These are phyloP conservation scores for Papilio aristodemus DNA, from an alignment of 1,140 invertebrate species.

Conservation along the genomic window DNA sequence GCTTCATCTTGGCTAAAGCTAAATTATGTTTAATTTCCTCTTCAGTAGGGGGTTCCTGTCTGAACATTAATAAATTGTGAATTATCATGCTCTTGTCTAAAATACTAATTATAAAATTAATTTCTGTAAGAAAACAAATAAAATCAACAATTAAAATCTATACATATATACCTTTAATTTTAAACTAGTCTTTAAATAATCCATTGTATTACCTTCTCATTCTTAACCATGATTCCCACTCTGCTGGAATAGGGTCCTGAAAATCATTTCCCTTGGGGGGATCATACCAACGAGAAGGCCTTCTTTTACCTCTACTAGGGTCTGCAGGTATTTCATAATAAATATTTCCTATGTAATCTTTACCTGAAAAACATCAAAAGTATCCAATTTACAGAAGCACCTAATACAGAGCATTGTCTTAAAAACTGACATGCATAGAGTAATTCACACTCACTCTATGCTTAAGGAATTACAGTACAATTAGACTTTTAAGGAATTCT, in stretches of 20 bases:
- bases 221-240: slow-evolving; percentile 93
- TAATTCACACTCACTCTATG: too few relatives aligned
- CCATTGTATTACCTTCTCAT: slow-evolving; percentile 79
- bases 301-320: slow-evolving; percentile 81
- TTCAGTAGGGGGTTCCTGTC: slow-evolving; percentile 83
- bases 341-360: slow-evolving; percentile 89
- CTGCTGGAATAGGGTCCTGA: slow-evolving; percentile 87
- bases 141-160: too few relatives aligned
- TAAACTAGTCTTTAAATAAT: too few relatives aligned
- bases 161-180: too few relatives aligned
- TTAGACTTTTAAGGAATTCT: too few relatives aligned
- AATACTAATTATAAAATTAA: too few relatives aligned
- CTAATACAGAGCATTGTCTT: neutral
- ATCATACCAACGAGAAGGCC: slow-evolving; percentile 85
- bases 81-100: too few relatives aligned
- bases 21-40: slow-evolving; percentile 88
- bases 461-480: too few relatives aligned
- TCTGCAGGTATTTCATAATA: slow-evolving; percentile 89
- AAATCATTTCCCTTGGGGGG: slow-evolving; percentile 83
- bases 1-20: slow-evolving; percentile 85
- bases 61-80: slow-evolving; percentile 48
- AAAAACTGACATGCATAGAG: neutral
- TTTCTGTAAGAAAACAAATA: too few relatives aligned
- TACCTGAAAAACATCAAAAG: slow-evolving; percentile 73
- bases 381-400: slow-evolving; percentile 9